Conservation (phyloP, 1,140 invertebrate species). For the Thaumatotibia leucotreta region DNA sequence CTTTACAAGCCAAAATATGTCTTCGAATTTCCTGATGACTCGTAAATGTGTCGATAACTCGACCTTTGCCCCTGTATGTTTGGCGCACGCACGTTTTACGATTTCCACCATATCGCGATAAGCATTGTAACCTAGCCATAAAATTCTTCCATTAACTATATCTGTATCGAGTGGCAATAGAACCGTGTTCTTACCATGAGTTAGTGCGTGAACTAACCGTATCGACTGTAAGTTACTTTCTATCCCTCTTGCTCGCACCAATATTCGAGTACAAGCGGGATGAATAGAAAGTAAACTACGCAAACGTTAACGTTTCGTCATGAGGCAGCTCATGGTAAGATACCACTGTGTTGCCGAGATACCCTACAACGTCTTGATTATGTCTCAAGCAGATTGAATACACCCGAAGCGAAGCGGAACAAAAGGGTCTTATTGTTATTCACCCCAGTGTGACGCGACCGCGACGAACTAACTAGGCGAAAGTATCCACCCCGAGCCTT, state of each 20-base stretch:
- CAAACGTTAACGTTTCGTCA: too few species aligned
- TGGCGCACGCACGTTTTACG: background rate
- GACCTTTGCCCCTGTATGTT: too few species aligned
- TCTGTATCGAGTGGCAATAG: too few species aligned
- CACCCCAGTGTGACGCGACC: slow-evolving; percentile 51
- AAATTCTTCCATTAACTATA: background rate
- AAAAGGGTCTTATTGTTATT: slow-evolving; percentile 72
- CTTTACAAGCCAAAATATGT: too few species aligned
- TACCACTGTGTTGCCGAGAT: slow-evolving; percentile 24
- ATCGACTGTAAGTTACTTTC: too few species aligned
- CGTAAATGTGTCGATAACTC: background rate
- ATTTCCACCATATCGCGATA: background rate
- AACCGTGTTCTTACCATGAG: too few species aligned
- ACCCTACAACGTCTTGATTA: slow-evolving; percentile 51
- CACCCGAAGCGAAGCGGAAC: slow-evolving; percentile 51
- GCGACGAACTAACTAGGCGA: slow-evolving; percentile 47
- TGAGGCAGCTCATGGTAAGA: too few species aligned
- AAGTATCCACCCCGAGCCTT: slow-evolving; percentile 35
- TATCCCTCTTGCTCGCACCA: too few species aligned
- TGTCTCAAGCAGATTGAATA: slow-evolving; percentile 63
- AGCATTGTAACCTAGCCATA: background rate
- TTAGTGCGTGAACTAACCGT: too few species aligned
- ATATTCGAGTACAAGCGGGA: background rate
- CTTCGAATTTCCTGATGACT: background rate
- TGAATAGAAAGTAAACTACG: too few species aligned